Base-by-base conservation (phyloP, 1,140 invertebrate genomes). In the Zaprionus nigranus region DNA sequence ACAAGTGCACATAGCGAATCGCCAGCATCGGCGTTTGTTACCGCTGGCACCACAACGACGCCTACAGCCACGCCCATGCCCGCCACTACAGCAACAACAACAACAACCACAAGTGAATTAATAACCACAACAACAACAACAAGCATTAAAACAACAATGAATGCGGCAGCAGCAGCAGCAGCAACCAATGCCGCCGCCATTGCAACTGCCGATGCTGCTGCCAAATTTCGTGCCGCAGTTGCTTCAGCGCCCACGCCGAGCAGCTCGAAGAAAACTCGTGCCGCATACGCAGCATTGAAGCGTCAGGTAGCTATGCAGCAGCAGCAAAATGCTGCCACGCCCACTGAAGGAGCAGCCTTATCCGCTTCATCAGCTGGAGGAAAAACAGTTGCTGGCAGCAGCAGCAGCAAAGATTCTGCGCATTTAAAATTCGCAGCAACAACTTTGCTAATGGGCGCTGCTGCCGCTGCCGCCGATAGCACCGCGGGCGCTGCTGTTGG, bases 381-480 rank as follows among this genome's bases (percentile, higher is more conserved):
- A 6, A 65, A 66, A 54, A 51, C 66, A 24, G 69, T 73, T 54
- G 24, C 49, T 24, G 56, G 57, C 28, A 34, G 17, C 28, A 28
- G 17, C 28, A 28, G 68, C 64, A 75, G 62, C 79, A 90, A 87
- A 63, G 84, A 88, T 68, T 74, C 83, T 53, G 83, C 83, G 73
- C 80, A 88, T 88, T 87, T 86, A 60, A 86, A 81, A 73, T 85
- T 83, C 59, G 76, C 87, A 65, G 77, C 84, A 66, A 79, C 86
- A 46, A 77, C 82, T 62, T 75, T 84, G 71, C 60, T 90, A 22
- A 85, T 91, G 81, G 79, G 90, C 24, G 88, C 79, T 46, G 88
- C 88, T 54, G 88, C 84, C 28, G 83, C 79, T 72, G 83, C 88
- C 58, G 83, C 81, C 40, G 86, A 85, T 75, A 70, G 86, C 63